Base-by-base conservation (phyloP, 2,797 vertebrate species). In the Streptopelia turtur region DNA sequence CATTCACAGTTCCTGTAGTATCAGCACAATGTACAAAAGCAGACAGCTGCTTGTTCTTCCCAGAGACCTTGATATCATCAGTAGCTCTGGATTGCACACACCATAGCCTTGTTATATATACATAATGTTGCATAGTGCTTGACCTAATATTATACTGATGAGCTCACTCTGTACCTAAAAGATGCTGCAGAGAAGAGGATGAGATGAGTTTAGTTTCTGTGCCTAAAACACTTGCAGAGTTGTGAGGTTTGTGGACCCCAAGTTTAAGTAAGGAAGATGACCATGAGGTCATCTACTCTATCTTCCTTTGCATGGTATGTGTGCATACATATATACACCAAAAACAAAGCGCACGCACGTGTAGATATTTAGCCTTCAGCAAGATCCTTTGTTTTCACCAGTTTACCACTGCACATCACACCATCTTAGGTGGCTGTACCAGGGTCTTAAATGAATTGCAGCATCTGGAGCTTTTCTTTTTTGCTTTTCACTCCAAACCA, bases 51-150 rank as follows among this genome's bases (percentile, higher is more conserved):
- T 92, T 82, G 50, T 71, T 93, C 90, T 95, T 96, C 90, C 87
- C 81, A 70, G 86, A 80, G 93, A 96, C 91, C 93, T 92, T 89
- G 81, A 85, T 96, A 96, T 59, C 71, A 95, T 94, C 93, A 87
- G 86, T 75, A 95, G 90, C 57, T 64, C 75, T 45, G 75, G 71
- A 95, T 53, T 95, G 78, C 94, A 95, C 57, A 94, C 84, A 89
- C 65, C 57, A 74, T 71, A 93, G 70, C 80, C 68, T 75, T 75
- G 83, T 84, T 87, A 87, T 80, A 91, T 83, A 93, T 28, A 79
- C 39, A 84, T 4, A 25, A 57, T 57, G 57, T 95, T 95, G 83
- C 95, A 90, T 3, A 85, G 86, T 65, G 64, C 53, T 85, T 92
- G 93, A 94, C 95, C 94, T 89, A 83, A 87, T 95, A 93, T 39